Conservation (phyloP, 2,797 vertebrate genomes). For the Gila robusta region DNA sequence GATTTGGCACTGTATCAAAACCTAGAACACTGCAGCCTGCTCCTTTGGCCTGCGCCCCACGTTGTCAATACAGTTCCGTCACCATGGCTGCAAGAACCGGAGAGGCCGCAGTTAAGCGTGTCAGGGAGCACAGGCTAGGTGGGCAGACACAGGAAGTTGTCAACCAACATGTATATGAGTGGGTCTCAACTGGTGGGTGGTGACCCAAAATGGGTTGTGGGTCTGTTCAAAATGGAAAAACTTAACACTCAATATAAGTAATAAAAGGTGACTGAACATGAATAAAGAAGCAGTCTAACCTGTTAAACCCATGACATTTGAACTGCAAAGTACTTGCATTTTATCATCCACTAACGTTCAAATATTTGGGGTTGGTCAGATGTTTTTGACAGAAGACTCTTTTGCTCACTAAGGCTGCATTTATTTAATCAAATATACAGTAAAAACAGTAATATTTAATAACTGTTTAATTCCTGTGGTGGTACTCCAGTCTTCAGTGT, state of each 20-base stretch:
- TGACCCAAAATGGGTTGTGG: background rate
- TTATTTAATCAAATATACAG: background rate
- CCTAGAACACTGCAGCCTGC: constrained; percentile 62
- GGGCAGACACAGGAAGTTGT: background rate
- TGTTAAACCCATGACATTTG: background rate
- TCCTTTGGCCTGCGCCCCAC: constrained; percentile 61
- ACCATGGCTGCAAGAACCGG: constrained; percentile 60
- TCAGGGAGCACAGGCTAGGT: constrained; percentile 8
- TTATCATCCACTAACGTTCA: background rate
- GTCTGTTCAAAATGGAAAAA: background rate
- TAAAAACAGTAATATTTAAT: background rate
- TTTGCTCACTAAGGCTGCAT: background rate
- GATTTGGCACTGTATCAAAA: constrained; percentile 53
- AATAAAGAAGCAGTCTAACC: background rate
- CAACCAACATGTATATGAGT: background rate
- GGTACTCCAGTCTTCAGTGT: background rate
- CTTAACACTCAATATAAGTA: background rate
- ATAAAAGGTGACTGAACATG: background rate
- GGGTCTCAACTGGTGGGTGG: background rate
- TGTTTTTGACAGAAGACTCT: background rate
- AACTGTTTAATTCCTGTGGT: too few relatives aligned
- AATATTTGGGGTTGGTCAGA: background rate
- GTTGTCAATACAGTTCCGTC: constrained; percentile 64
- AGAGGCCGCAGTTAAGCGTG: constrained; percentile 19
- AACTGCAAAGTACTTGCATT: background rate